These are phyloP conservation scores for Phaedon cochleariae DNA, from an alignment of 2,888 invertebrate species.

Conservation along the genomic window DNA sequence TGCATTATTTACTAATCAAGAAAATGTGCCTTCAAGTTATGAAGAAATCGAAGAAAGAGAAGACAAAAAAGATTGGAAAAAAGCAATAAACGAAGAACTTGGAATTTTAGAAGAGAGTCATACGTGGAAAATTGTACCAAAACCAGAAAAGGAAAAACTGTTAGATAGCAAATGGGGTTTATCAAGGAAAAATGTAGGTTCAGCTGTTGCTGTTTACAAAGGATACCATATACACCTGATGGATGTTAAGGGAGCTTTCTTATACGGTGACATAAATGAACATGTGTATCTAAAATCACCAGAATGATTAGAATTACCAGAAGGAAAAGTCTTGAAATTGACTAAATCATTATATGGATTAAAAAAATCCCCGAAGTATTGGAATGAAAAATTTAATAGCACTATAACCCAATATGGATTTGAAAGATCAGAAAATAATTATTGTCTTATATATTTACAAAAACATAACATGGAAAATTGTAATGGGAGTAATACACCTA, in stretches of 20 bases:
- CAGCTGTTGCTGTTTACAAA: constrained; percentile 17
- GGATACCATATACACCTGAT: constrained; percentile 35
- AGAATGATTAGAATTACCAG: not conserved
- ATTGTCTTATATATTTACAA: constrained; percentile 10
- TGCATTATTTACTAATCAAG: constrained; percentile 5
- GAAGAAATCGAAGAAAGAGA: constrained; percentile 3
- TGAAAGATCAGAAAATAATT: not conserved
- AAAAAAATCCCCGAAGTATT: not conserved
- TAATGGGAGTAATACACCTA: constrained; percentile 10
- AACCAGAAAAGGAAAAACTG: constrained; percentile 30
- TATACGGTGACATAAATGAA: constrained; percentile 38
- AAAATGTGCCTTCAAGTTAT: not conserved
- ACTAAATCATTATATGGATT: not conserved
- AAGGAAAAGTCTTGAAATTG: not conserved
- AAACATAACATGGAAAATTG: constrained; percentile 18
- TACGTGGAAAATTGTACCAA: constrained; percentile 38
- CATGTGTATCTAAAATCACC: not conserved
- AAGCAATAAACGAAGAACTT: constrained; percentile 36
- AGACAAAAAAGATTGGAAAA: constrained; percentile 26
- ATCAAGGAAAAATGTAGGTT: not conserved
- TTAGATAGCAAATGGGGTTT: constrained; percentile 42
- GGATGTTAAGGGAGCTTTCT: constrained; percentile 42
- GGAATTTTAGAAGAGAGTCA: constrained; percentile 33
- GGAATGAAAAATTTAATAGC: not conserved
- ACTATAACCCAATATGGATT: not conserved